A percentile compares a stretch with the other conserved stretches of the same genome.
These are phyloP conservation scores for Caerostris extrusa DNA, from an alignment of 1,140 invertebrate genomes.

Conservation along the genomic window DNA sequence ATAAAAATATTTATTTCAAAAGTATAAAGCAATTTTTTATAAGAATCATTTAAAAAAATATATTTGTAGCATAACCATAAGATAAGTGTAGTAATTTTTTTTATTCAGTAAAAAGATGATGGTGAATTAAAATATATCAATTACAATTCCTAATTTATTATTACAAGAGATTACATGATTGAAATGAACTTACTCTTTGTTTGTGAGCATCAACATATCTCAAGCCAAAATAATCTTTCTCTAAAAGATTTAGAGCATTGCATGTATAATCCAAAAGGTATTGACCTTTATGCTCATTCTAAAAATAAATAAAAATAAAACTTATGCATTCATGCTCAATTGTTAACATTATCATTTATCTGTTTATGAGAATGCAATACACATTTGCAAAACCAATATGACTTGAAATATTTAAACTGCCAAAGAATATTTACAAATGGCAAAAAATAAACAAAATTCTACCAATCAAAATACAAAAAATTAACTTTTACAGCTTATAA, in stretches of 20 bases:
- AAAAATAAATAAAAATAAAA: conserved; percentile 81
- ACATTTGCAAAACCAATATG: no score
- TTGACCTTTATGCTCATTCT: conserved; percentile 96
- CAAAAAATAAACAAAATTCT: no score
- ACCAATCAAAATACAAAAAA: no score
- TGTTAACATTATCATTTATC: no score
- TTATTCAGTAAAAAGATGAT: no score
- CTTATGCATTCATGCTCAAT: no score
- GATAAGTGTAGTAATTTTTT: neutral
- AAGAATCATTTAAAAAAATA: neutral
- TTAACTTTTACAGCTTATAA: no score
- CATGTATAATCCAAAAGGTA: conserved; percentile 96
- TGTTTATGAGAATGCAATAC: no score
- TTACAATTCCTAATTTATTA: neutral
- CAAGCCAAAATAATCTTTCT: conserved; percentile 98
- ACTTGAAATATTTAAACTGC: no score
- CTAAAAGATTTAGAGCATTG: conserved; percentile 94
- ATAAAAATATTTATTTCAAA: conserved; percentile 72
- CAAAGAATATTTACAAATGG: no score
- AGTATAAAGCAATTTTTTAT: neutral
- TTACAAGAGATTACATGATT: neutral
- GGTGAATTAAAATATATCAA: neutral
- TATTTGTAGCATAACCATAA: no score
- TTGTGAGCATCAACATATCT: conserved; percentile 95
- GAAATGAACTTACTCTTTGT: conserved; percentile 86